Conservation (phyloP, 2,113 vertebrate species). For the chimpanzee (Pan troglodytes) region NHGRI_mPanTro3-v2.1_pri NC_072398.2:40330501-40331000, state of each 20-base stretch:
- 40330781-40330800: not conserved
- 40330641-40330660: not conserved
- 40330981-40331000: fast-evolving
- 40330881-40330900: not conserved
- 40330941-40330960: not conserved
- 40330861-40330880: not conserved
- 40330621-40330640: not conserved
- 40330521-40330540: not conserved
- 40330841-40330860: not conserved
- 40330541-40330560: not conserved
- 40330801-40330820: not conserved
- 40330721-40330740: not conserved
- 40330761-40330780: not conserved
- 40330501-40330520: not conserved
- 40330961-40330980: not conserved
- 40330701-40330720: not conserved
- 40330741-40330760: not conserved
- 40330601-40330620: not conserved
- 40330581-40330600: not conserved
- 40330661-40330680: not conserved
- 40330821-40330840: not conserved
- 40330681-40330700: not conserved
- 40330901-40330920: not conserved
- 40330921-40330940: not conserved
- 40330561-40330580: too few relatives aligned